phyloP scores from a whole-genome alignment of 2,797 vertebrate species.

The Bufotes viridis region DNA sequence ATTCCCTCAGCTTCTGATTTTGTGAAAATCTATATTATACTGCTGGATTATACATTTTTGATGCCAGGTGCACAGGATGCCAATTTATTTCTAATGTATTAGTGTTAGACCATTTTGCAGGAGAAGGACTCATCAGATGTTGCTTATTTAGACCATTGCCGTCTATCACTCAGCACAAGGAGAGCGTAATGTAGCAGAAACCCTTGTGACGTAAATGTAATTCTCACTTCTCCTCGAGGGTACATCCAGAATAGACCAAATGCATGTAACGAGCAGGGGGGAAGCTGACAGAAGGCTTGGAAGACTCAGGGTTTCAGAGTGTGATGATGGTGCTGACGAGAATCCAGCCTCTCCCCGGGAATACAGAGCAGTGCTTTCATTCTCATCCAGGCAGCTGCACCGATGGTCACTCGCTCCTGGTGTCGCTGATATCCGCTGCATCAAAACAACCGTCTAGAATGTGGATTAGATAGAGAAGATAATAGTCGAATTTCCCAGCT shows the following conservation, averaged over 20 bases:
- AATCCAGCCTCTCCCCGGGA: slow-evolving; percentile 29
- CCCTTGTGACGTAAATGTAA: slow-evolving; percentile 46
- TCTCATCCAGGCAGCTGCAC: slow-evolving; percentile 17
- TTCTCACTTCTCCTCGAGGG: slow-evolving; percentile 45
- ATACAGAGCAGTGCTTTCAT: slow-evolving; percentile 13
- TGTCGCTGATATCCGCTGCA: neutral
- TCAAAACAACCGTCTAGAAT: neutral
- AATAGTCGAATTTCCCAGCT: neutral
- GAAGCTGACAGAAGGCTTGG: neutral
- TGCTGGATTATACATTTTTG: neutral
- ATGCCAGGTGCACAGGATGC: too few relatives aligned
- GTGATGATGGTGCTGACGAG: slow-evolving; percentile 28
- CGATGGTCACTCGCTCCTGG: neutral
- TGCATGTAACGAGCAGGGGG: slow-evolving; percentile 22
- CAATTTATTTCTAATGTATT: too few relatives aligned
- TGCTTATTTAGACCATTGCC: neutral
- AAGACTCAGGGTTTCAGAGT: neutral
- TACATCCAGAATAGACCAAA: slow-evolving; percentile 53
- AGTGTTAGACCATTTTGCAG: neutral
- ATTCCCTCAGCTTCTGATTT: neutral
- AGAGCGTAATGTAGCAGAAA: slow-evolving; percentile 26
- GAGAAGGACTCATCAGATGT: neutral
- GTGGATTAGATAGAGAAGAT: slow-evolving; percentile 5
- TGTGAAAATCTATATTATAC: neutral
- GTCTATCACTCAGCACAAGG: neutral